These are phyloP conservation scores for Ennomos erosarius DNA, from an alignment of 2,888 invertebrate species.

Conservation along the genomic window DNA sequence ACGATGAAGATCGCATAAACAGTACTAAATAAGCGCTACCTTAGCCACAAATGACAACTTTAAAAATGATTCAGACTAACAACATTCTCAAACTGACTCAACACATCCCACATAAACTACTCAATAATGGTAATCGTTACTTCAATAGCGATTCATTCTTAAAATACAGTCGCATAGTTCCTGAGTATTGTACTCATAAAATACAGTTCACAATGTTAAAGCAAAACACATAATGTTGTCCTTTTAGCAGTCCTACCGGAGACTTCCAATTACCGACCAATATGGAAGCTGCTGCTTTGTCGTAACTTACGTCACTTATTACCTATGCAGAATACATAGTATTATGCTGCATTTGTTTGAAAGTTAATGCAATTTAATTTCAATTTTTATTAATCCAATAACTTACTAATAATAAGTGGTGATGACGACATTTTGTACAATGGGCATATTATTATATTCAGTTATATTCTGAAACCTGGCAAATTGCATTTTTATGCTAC, in stretches of 20 bases:
- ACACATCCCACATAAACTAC: slow-evolving; percentile 20
- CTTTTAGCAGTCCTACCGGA: neutral
- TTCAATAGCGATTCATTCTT: slow-evolving; percentile 14
- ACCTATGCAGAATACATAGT: neutral
- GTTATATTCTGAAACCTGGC: no score
- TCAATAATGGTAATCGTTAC: slow-evolving; percentile 23
- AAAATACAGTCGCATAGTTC: slow-evolving; percentile 10
- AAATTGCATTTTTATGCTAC: no score
- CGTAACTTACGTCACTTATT: neutral
- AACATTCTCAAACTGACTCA: slow-evolving; percentile 10
- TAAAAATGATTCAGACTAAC: neutral
- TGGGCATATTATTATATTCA: no score
- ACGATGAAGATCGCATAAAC: no score
- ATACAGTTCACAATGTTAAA: slow-evolving; percentile 18
- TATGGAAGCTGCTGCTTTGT: slow-evolving; percentile 3
- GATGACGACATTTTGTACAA: neutral
- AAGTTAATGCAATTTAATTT: no score
- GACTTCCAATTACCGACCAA: slow-evolving; percentile 13
- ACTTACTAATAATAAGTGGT: no score
- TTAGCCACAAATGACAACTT: neutral
- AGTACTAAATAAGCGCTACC: no score
- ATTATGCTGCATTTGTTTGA: no score
- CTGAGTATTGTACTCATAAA: slow-evolving; percentile 12
- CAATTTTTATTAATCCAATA: no score
- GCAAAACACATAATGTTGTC: neutral